phyloP scores from a whole-genome alignment of 2,797 vertebrate genomes.

The Jordanella pulchra region DNA sequence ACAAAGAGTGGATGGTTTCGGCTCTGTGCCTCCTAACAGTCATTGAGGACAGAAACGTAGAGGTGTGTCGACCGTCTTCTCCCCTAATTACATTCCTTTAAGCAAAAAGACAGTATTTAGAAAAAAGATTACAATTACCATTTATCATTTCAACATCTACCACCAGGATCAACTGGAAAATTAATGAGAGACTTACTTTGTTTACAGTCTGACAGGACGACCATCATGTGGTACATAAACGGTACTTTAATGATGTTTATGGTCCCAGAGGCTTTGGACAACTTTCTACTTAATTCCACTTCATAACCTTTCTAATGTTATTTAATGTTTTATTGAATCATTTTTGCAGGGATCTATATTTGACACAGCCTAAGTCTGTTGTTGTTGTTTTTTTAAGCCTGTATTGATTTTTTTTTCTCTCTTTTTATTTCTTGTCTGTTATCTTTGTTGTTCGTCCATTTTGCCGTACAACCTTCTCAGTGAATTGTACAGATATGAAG shows the following conservation, averaged over 20 bases:
- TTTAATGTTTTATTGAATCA: constrained; percentile 74
- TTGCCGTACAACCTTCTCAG: constrained; percentile 32
- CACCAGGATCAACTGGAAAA: constrained; percentile 13
- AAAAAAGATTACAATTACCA: neutral
- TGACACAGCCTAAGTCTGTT: constrained; percentile 9
- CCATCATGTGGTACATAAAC: constrained; percentile 46
- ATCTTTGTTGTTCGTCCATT: constrained; percentile 28
- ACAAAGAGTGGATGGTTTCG: constrained; percentile 37
- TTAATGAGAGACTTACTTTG: constrained; percentile 26
- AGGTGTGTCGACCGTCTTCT: constrained; percentile 18
- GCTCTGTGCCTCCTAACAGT: neutral
- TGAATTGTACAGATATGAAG: constrained; percentile 63
- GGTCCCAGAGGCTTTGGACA: constrained; percentile 25
- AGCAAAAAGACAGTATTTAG: neutral
- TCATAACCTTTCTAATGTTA: constrained; percentile 56
- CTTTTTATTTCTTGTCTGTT: constrained; percentile 3
- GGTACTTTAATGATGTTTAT: constrained; percentile 39
- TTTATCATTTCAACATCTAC: constrained; percentile 5
- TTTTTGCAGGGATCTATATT: constrained; percentile 24
- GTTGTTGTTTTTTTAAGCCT: constrained; percentile 26
- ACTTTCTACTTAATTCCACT: constrained; percentile 50
- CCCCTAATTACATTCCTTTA: constrained; percentile 43
- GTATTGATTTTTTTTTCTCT: constrained; percentile 10
- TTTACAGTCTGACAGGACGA: constrained; percentile 50
- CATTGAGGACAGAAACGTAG: constrained; percentile 1